Evolutionary conservation across 2,888 invertebrate genomes (phyloP), one percentile per base, ranked within the genome.

Genomic region (Ophonus ardosiacus): DNA sequence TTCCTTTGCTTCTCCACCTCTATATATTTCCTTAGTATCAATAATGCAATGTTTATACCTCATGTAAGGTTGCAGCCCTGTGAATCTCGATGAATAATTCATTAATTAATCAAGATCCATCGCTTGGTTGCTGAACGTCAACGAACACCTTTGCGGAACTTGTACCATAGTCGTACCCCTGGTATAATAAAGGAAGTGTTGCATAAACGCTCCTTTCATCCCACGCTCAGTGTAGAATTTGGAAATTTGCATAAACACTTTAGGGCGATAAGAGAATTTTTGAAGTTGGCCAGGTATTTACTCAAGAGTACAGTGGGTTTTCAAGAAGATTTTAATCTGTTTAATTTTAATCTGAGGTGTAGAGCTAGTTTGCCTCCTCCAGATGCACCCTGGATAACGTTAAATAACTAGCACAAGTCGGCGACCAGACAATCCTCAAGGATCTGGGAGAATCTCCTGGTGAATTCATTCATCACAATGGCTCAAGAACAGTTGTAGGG

Each of bases 91-190:
- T 63, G 63, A 63, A 63, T 63, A 63, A 63, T 63, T 63, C 24
- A 63, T 63, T 63, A 63, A 63, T 63, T 63, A 63, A 63, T 63
- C 63, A 63, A 63, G 63, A 24, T 63, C 63, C 63, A 63, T 63
- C 24, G 63, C 13, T 2, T 18, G 24, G 63, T 0, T 63, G 24
- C 5, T 63, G 17, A 21, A 24, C 63, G 24, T 63, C 63, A 63
- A 17, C 21, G 13, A 13, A 13, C 4, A 10, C 63, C 63, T 63
- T 63, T 63, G 24, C 24, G 61, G 10, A 17, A 7, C 18, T 51
- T 13, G 43, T 8, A 51, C 10, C 43, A n/a, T n/a, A n/a, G n/a
- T n/a, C n/a, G n/a, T n/a, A n/a, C n/a, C n/a, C 31, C 0, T 5
- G 13, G 43, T 10, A 51, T 21, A 63, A 21, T 15, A 59, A 63